phyloP scores from a whole-genome alignment of 2,113 vertebrate genomes.

The Tichodroma muraria region DNA sequence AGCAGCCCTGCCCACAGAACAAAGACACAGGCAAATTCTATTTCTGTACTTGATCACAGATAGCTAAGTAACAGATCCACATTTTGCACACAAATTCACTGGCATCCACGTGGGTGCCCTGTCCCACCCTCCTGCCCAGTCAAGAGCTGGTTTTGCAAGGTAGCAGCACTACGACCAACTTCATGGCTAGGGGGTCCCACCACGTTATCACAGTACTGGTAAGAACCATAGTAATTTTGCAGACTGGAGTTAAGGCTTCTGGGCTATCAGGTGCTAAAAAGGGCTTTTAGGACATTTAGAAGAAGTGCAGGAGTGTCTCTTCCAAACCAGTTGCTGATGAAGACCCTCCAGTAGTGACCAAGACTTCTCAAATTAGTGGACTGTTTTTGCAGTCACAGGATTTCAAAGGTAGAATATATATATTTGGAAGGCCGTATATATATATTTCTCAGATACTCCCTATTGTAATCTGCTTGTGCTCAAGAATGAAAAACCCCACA shows the following conservation, averaged over 20 bases:
- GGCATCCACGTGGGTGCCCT: neutral
- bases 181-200: neutral
- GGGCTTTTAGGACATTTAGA: neutral
- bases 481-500: neutral
- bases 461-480: neutral
- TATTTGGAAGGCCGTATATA: neutral
- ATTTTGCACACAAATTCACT: neutral
- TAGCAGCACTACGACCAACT: fast-evolving
- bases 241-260: neutral
- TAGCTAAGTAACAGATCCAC: neutral
- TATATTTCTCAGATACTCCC: neutral
- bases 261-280: neutral
- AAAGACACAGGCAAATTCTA: neutral
- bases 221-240: neutral
- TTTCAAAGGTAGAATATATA: neutral
- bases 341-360: neutral
- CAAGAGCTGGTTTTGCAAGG: neutral
- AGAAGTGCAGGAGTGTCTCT: neutral
- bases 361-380: neutral
- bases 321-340: neutral
- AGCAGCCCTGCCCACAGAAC: neutral
- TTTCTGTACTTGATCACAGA: neutral
- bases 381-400: neutral
- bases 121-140: neutral
- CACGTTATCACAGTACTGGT: neutral